Base-by-base conservation (phyloP, 2,888 invertebrate genomes). In the Diarsia mendica region DNA sequence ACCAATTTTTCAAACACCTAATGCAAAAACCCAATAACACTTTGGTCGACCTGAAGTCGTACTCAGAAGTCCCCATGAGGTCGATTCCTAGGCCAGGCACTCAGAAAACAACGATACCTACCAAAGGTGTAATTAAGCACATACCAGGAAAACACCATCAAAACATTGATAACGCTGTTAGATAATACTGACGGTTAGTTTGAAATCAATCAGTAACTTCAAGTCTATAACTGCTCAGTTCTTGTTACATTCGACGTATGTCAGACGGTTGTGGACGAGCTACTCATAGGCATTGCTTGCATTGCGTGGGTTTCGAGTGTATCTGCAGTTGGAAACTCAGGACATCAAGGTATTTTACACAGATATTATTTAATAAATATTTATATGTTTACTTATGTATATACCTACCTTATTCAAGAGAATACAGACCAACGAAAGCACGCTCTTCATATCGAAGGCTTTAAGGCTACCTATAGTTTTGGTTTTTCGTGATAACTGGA, bases 111-210 rank as follows among this genome's bases (percentile, higher is more conserved):
- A 20, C 20, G 20, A n/a, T n/a, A 20, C 61, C 13, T n/a, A 20
- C 61, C 13, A 39, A 39, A 63, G 15, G 15, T 8, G 39, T 15
- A 39, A 39, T 39, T 15, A 9, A 49, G 33, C 28, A 58, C 23
- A 49, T 53, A 58, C 58, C 13, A 68, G 58, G 67, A 68, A 68
- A 68, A 68, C 20, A 28, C 44, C 44, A n/a, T 58, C 20, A 23
- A 44, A 58, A 68, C 23, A 28, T 48, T 48, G 58, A 58, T 58
- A 58, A 44, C 23, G 44, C 23, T 20, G 5, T 44, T 10, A 44
- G 44, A 67, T 55, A 67, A 28, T 3, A 20, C 20, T 9, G 67
- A 58, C 58, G 23, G 58, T 58, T 58, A 28, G 20, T 68, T 68
- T 44, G 23, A 9, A 23, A 28, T 44, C 13, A 58, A 68, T 44